Conservation (phyloP, 1,140 invertebrate species). For the Aporrectodea caliginosa region DNA sequence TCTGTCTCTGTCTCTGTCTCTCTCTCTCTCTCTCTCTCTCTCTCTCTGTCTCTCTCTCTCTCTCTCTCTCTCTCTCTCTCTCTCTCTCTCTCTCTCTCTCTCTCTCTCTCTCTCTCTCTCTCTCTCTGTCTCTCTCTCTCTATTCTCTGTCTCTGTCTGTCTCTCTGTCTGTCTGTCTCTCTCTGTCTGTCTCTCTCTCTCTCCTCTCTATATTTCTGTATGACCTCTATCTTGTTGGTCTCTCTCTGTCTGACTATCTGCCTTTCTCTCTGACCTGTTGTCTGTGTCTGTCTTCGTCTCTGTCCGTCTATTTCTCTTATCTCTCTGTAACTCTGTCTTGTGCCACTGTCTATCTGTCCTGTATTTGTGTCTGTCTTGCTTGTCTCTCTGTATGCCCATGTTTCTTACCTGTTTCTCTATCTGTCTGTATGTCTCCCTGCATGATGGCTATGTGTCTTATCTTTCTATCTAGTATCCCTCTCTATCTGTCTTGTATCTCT, state of each 20-base stretch:
- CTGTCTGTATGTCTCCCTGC: too few relatives aligned
- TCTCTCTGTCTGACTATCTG: neutral
- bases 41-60: neutral
- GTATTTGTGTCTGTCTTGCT: neutral
- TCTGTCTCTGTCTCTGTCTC: neutral
- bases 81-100: constrained; percentile 1
- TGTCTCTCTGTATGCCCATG: too few relatives aligned
- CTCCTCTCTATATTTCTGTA: neutral
- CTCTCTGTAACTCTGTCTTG: neutral
- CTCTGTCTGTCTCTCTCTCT: neutral
- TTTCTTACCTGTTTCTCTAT: too few relatives aligned
- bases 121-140: neutral
- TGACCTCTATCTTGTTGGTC: neutral
- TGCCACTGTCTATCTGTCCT: neutral
- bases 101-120: neutral
- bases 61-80: constrained; percentile 1
- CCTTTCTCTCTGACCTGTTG: neutral
- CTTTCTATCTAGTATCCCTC: too few relatives aligned
- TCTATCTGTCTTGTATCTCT: too few relatives aligned
- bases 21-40: constrained; percentile 1
- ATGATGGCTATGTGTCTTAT: too few relatives aligned
- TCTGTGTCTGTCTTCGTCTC: neutral
- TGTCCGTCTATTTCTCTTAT: neutral
- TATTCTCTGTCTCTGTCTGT: neutral
- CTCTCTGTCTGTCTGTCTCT: neutral